Evolutionary conservation across 2,888 invertebrate species (phyloP), one percentile per base, ranked within the genome.

Genomic region (Ecdyonurus torrentis): DNA sequence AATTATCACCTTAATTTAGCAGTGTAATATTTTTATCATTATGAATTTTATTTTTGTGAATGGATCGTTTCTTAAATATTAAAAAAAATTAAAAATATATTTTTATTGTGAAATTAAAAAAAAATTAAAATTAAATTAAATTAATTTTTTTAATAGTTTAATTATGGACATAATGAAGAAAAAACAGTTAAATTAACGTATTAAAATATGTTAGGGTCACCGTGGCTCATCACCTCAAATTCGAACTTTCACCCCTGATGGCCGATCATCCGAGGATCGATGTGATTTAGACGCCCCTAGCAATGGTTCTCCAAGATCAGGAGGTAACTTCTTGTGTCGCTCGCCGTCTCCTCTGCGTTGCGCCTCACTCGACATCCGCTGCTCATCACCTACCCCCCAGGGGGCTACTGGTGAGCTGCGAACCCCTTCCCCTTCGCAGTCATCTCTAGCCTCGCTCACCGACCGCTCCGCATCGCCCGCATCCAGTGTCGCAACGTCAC

Each of bases 141-240:
- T 18, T 10, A 10, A 7, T 50, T 50, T 50, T 50, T 50, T 50
- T 10, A 18, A 10, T 50, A 50, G 7, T 50, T 50, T 50, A 50
- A 50, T 50, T 7, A 10, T 50, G 18, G 18, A 10, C 50, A 50
- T 18, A 10, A 10, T 50, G 7, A 50, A 50, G 18, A 50, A 50
- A 50, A 50, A 50, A 10, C 7, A 50, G 18, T 7, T 50, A 50
- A 50, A 50, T 50, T 10, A 50, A 50, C 18, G 7, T 50, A 10
- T 50, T 50, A 50, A 10, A 10, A 50, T 50, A 10, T 50, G 7
- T 50, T 58, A 63, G 63, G 63, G 63, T 18, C 88, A 88, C 71
- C 85, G 89, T 53, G 89, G 88, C 5, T 88, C 89, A 0, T 90
- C 90, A 0, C 90, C 90, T 1, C 89, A 89, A 67, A 90, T 90